These are phyloP conservation scores for Kuschelorhynchus macadamiae DNA, from an alignment of 2,888 invertebrate genomes.

Conservation along the genomic window DNA sequence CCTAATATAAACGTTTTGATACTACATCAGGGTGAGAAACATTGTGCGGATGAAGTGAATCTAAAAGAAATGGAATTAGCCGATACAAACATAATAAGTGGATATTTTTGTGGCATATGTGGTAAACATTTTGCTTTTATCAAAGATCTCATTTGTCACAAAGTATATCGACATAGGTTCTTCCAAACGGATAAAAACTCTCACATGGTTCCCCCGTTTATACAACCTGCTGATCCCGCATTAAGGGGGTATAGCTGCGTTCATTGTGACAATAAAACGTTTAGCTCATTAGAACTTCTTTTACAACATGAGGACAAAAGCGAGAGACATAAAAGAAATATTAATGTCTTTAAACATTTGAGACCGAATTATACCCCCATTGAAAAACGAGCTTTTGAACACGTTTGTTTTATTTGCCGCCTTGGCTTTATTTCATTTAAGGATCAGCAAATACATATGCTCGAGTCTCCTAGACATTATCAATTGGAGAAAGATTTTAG, in stretches of 20 bases:
- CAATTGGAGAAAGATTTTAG: not conserved
- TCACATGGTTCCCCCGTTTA: not conserved
- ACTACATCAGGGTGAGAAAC: not conserved
- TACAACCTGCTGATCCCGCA: not conserved
- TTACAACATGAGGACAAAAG: constrained; percentile 5
- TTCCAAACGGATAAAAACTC: not conserved
- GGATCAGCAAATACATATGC: constrained; percentile 21
- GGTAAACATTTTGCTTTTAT: constrained; percentile 7
- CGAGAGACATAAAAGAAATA: not conserved
- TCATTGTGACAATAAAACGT: not conserved
- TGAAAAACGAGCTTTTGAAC: not conserved
- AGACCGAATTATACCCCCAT: not conserved
- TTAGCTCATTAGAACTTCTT: constrained; percentile 7
- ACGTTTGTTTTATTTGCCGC: constrained; percentile 12
- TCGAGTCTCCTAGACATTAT: constrained; percentile 9
- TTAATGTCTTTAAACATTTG: not conserved
- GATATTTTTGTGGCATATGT: constrained; percentile 19
- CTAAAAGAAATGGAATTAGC: not conserved
- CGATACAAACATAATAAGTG: not conserved
- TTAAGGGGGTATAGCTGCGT: not conserved
- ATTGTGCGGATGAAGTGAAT: not conserved
- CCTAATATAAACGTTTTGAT: constrained; percentile 15
- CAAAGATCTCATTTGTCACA: constrained; percentile 14
- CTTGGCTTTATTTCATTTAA: constrained; percentile 6
- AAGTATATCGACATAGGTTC: not conserved